Evolutionary conservation across 2,797 vertebrate species (phyloP).

Genomic region (Urosaurus nigricauda): DNA sequence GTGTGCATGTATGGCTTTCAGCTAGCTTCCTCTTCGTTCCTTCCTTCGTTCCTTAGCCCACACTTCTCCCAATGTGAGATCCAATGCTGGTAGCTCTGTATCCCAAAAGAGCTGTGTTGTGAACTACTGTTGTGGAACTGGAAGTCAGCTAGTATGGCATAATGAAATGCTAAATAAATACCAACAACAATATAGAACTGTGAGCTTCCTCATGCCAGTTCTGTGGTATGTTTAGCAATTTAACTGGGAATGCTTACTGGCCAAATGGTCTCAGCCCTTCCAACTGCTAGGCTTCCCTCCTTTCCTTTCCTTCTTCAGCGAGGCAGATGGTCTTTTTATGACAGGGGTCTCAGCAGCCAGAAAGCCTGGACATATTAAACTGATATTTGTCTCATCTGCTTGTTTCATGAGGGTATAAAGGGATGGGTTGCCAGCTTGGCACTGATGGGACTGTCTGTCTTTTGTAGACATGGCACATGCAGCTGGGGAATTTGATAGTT

Average conservation of each 20-base stretch:
- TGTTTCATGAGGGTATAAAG: slow-evolving; percentile 33
- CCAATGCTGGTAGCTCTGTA: too few species aligned
- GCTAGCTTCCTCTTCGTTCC: too few species aligned
- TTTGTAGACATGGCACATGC: not conserved
- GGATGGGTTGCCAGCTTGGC: slow-evolving; percentile 7
- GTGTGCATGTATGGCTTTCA: too few species aligned
- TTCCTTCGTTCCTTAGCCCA: too few species aligned
- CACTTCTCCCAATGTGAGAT: too few species aligned
- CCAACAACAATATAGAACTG: not conserved
- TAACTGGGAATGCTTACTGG: slow-evolving; percentile 30
- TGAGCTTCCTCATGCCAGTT: not conserved
- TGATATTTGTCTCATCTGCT: slow-evolving; percentile 17
- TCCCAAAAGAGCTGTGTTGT: not conserved
- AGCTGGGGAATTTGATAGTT: not conserved
- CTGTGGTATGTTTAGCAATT: not conserved
- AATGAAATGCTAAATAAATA: not conserved
- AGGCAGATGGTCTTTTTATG: slow-evolving; percentile 31
- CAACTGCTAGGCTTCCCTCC: slow-evolving; percentile 1
- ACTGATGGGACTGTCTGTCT: slow-evolving; percentile 18
- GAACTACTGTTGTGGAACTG: not conserved
- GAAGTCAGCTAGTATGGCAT: not conserved
- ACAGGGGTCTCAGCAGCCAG: slow-evolving; percentile 15
- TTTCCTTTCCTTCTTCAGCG: slow-evolving; percentile 24
- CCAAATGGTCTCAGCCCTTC: not conserved
- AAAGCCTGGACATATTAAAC: slow-evolving; percentile 26